These are phyloP conservation scores for Pasiphila rectangulata DNA, from an alignment of 2,888 invertebrate genomes.

Conservation along the genomic window DNA sequence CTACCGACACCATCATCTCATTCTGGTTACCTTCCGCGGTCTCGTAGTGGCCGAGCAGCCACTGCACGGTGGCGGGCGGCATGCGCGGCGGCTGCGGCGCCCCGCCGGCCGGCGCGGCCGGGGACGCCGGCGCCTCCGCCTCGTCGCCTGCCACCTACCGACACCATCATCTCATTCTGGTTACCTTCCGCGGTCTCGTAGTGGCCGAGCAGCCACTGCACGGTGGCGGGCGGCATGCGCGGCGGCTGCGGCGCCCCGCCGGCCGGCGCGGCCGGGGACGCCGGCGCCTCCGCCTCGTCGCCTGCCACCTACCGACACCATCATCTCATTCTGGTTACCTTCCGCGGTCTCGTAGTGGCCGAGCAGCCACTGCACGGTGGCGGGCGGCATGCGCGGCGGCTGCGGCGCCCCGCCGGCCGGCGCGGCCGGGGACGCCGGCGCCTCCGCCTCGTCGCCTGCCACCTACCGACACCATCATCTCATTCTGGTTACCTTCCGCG, in stretches of 20 bases:
- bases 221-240: conserved; percentile 88
- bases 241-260: conserved; percentile 48
- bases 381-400: too few species aligned
- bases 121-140: conserved; percentile 72
- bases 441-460: too few species aligned
- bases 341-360: too few species aligned
- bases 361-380: too few species aligned
- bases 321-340: too few species aligned
- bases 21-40: conserved; percentile 88
- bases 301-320: conserved; percentile 80
- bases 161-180: too few species aligned
- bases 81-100: conserved; percentile 62
- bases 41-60: conserved; percentile 99
- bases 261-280: conserved; percentile 73
- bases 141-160: conserved; percentile 81
- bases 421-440: too few species aligned
- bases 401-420: too few species aligned
- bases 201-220: conserved; percentile 97
- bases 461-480: too few species aligned
- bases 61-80: conserved; percentile 92
- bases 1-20: too few species aligned
- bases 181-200: conserved; percentile 96
- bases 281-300: conserved; percentile 77
- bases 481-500: too few species aligned
- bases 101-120: conserved; percentile 64